phyloP scores from a whole-genome alignment of 2,888 invertebrate genomes.

The Meandrusa payeni region DNA sequence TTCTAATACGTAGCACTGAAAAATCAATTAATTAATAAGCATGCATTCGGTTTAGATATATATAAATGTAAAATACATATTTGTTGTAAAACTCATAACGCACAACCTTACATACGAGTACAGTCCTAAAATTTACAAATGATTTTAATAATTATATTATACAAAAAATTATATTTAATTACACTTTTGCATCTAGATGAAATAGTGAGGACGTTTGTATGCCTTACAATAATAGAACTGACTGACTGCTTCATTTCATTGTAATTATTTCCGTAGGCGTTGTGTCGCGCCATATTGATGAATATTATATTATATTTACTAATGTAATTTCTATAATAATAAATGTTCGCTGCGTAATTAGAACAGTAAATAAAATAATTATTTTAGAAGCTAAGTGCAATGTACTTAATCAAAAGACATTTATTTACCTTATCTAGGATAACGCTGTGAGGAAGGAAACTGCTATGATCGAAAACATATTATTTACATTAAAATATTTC shows the following conservation, averaged over 20 bases:
- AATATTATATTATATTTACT: too few species aligned
- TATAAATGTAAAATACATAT: neutral
- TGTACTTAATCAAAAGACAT: conserved; percentile 16
- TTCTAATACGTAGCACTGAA: too few species aligned
- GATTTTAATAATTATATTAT: conserved; percentile 25
- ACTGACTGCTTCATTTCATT: conserved; percentile 10
- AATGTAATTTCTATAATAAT: too few species aligned
- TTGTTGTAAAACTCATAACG: conserved; percentile 39
- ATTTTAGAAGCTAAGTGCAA: neutral
- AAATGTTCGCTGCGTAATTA: too few species aligned
- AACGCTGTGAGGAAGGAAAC: neutral
- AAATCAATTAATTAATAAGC: too few species aligned
- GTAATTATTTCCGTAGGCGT: too few species aligned
- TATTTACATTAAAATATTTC: too few species aligned
- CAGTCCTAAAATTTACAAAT: conserved; percentile 37
- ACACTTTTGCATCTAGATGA: conserved; percentile 24
- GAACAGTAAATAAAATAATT: neutral
- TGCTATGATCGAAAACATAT: neutral
- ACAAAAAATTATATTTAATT: conserved; percentile 16
- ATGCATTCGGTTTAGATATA: too few species aligned
- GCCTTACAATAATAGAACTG: neutral
- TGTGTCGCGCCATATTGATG: too few species aligned
- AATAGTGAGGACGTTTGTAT: conserved; percentile 28
- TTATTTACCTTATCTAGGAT: conserved; percentile 2
- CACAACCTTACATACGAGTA: conserved; percentile 60